These are phyloP conservation scores for Limnephilus rhombicus DNA, from an alignment of 2,888 invertebrate species.

Conservation along the genomic window DNA sequence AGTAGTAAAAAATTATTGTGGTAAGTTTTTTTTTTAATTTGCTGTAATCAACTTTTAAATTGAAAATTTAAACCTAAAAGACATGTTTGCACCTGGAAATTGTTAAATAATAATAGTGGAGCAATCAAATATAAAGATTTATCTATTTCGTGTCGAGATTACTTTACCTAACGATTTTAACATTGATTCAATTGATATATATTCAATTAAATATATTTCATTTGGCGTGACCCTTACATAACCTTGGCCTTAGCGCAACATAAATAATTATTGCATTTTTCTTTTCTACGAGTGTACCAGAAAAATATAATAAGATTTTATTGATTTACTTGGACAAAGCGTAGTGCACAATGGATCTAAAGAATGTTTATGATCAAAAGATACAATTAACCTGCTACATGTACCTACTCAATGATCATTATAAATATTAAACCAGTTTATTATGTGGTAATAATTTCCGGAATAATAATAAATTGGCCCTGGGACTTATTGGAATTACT, in stretches of 20 bases:
- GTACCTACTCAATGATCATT: too few relatives aligned
- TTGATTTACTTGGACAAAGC: not conserved
- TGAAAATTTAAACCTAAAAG: too few relatives aligned
- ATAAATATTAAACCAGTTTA: not conserved
- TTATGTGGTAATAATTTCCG: not conserved
- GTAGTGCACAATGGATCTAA: not conserved
- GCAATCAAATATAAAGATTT: too few relatives aligned
- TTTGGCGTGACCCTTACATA: not conserved
- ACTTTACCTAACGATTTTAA: not conserved
- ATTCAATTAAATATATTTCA: not conserved
- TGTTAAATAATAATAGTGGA: too few relatives aligned
- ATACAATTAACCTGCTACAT: too few relatives aligned
- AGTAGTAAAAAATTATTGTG: too few relatives aligned
- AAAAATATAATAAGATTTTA: not conserved
- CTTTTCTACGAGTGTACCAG: not conserved
- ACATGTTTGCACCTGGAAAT: too few relatives aligned
- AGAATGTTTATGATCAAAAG: too few relatives aligned
- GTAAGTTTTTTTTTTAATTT: too few relatives aligned
- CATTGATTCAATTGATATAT: not conserved
- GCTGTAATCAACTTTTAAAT: too few relatives aligned
- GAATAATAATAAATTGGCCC: not conserved
- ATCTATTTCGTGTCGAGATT: not conserved
- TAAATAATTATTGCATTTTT: not conserved
- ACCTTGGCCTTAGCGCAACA: not conserved
- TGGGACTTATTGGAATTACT: not conserved